These are phyloP conservation scores for Clanis bilineata DNA, from an alignment of 2,888 invertebrate species.

Conservation along the genomic window DNA sequence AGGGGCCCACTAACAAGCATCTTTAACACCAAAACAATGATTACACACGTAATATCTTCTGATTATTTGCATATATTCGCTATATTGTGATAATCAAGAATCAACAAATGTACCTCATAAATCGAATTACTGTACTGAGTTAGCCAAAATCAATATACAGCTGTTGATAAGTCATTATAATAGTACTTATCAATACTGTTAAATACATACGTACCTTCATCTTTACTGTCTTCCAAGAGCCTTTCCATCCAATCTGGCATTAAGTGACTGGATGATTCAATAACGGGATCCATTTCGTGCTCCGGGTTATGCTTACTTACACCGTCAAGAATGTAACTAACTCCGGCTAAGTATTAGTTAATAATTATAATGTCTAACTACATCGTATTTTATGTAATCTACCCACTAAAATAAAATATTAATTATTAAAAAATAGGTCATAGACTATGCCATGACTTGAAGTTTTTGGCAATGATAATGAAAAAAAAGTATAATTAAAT, in stretches of 20 bases:
- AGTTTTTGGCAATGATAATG: neutral
- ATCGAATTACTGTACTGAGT: no score
- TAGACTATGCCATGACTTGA: neutral
- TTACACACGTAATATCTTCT: no score
- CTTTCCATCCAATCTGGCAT: slow-evolving; percentile 35
- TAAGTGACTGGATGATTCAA: slow-evolving; percentile 16
- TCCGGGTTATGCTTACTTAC: neutral
- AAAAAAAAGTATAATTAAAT: neutral
- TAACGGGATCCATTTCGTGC: slow-evolving; percentile 20
- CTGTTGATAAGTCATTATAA: no score
- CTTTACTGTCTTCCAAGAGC: slow-evolving; percentile 36
- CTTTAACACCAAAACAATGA: no score
- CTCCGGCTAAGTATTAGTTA: neutral
- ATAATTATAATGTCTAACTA: neutral
- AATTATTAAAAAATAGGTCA: neutral
- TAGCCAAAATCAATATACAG: no score
- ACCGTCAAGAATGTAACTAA: neutral
- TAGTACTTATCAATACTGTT: no score
- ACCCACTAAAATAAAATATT: neutral
- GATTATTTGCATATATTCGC: no score
- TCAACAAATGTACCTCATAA: no score
- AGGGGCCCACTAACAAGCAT: no score
- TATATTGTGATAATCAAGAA: no score
- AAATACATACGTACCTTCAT: slow-evolving; percentile 36
- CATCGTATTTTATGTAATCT: neutral